A percentile compares a stretch with the other conserved stretches of the same genome.
Evolutionary conservation across 2,113 vertebrate genomes (phyloP).

Genomic region (Daphoenositta chrysoptera): DNA sequence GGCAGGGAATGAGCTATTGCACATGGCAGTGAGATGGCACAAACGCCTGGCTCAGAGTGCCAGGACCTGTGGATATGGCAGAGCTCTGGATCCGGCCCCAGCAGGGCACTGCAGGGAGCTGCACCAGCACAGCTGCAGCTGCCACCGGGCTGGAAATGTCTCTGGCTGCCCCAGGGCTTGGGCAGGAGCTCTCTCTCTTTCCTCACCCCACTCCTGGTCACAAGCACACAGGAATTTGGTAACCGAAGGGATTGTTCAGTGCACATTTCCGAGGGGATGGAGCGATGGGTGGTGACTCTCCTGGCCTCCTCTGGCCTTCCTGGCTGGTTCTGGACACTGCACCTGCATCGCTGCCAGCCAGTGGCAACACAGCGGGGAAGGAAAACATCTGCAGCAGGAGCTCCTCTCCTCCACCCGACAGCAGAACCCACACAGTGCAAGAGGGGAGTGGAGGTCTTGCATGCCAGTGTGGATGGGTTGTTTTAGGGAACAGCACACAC

Average conservation of each 20-base stretch:
- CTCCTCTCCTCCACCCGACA: background rate
- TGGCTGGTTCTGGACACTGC: background rate
- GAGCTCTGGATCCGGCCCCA: background rate
- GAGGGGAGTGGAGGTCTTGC: background rate
- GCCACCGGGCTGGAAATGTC: background rate
- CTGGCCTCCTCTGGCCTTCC: background rate
- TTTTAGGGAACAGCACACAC: background rate
- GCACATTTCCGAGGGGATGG: background rate
- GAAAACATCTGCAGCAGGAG: background rate
- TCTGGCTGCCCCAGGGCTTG: background rate
- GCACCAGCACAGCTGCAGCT: background rate
- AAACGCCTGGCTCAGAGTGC: rapidly evolving
- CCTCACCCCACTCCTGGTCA: background rate
- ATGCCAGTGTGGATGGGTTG: background rate
- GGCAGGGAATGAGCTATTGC: background rate
- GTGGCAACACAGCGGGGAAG: rapidly evolving
- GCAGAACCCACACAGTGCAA: background rate
- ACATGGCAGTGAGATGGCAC: background rate
- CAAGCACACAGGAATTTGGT: background rate
- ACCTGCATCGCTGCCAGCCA: background rate
- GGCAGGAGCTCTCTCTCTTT: background rate
- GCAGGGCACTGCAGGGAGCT: background rate
- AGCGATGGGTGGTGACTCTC: background rate
- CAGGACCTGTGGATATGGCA: background rate
- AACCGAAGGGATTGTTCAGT: background rate